A percentile compares a stretch with the other conserved stretches of the same genome.
Conservation (phyloP, 2,888 invertebrate genomes). For the Colletes collaris region DNA sequence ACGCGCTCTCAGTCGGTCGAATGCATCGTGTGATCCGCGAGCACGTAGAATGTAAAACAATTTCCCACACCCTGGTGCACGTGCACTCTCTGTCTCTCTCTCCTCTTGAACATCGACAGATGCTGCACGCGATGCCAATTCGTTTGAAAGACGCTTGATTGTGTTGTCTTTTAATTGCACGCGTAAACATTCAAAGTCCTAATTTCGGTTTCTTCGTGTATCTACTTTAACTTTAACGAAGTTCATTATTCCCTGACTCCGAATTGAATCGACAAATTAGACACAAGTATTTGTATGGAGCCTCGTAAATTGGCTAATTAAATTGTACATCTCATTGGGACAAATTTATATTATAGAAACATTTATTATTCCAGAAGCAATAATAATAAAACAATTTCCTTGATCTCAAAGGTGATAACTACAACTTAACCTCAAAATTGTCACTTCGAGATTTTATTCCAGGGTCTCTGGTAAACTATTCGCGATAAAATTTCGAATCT, state of each 20-base stretch:
- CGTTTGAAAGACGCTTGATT: conserved; percentile 14
- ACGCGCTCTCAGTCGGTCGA: conserved; percentile 8
- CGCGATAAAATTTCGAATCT: background rate
- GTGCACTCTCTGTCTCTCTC: background rate
- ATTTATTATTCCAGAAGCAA: too few relatives aligned
- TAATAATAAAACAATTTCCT: too few relatives aligned
- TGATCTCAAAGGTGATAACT: background rate
- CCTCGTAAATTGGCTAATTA: too few relatives aligned
- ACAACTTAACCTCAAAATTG: background rate
- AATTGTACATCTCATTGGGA: too few relatives aligned
- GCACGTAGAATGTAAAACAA: conserved; percentile 32
- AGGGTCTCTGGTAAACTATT: background rate
- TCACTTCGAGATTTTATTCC: background rate
- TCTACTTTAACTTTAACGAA: too few relatives aligned
- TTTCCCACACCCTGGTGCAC: conserved; percentile 33
- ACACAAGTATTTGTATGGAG: too few relatives aligned
- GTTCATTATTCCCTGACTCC: background rate
- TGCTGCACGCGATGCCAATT: background rate
- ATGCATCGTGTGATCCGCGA: conserved; percentile 14
- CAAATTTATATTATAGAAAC: too few relatives aligned
- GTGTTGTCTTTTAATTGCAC: background rate
- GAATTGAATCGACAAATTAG: too few relatives aligned
- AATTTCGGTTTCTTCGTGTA: background rate
- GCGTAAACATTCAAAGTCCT: background rate
- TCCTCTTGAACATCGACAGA: conserved; percentile 15